Evolutionary conservation across 2,113 vertebrate genomes (phyloP).

Genomic region (Chaetops frenatus): DNA sequence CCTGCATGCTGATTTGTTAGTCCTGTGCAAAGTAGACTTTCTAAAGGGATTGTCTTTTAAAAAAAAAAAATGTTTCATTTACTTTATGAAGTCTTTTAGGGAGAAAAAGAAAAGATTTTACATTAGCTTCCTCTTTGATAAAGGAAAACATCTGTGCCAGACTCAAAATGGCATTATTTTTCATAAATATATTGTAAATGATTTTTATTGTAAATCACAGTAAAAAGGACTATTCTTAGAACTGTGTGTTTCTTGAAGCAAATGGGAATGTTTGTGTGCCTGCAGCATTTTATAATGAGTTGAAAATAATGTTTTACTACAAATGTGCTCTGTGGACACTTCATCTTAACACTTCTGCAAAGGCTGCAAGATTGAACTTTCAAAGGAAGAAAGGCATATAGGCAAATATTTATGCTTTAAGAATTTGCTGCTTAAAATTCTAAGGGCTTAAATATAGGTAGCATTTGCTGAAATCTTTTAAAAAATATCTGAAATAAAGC

Average conservation of each 20-base stretch:
- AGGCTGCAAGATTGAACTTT: not conserved
- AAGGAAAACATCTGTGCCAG: conserved; percentile 54
- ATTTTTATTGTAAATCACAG: conserved; percentile 61
- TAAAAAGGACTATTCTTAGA: conserved; percentile 51
- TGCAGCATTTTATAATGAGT: not conserved
- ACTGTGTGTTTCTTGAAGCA: not conserved
- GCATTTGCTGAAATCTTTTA: not conserved
- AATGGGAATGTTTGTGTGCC: not conserved
- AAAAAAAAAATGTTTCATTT: not conserved
- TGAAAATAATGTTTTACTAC: not conserved
- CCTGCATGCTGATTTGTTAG: conserved; percentile 43
- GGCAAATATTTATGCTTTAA: not conserved
- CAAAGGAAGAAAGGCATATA: not conserved
- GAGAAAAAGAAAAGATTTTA: conserved; percentile 46
- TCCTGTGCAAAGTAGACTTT: conserved; percentile 17
- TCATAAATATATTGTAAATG: conserved; percentile 55
- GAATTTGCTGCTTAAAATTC: not conserved
- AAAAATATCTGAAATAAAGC: not conserved
- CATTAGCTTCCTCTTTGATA: conserved; percentile 45
- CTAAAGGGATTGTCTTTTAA: not conserved
- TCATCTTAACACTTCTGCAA: not conserved
- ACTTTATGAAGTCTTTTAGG: not conserved
- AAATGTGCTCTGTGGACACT: not conserved
- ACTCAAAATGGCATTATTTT: conserved; percentile 58
- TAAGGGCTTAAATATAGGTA: not conserved